phyloP scores from a whole-genome alignment of 2,888 invertebrate species.

The Nomada goodeniana region DNA sequence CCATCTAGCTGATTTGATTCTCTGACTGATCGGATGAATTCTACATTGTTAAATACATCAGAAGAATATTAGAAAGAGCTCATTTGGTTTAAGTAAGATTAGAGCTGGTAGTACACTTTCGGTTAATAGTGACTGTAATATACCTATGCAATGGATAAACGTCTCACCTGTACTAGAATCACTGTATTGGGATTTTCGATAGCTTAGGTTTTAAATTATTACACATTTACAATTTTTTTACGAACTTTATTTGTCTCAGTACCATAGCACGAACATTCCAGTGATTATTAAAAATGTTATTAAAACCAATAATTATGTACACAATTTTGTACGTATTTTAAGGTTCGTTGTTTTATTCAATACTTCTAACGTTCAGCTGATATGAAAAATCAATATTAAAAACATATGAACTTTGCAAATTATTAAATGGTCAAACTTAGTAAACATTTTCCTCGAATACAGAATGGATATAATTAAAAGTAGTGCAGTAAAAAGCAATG shows the following conservation, averaged over 20 bases:
- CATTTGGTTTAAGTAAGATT: too few species aligned
- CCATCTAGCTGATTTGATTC: constrained; percentile 55
- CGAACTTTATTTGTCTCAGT: constrained; percentile 18
- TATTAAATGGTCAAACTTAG: background rate
- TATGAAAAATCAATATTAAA: constrained; percentile 12
- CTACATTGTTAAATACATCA: background rate
- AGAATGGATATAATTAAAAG: background rate
- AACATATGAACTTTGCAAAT: background rate
- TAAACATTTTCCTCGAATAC: background rate
- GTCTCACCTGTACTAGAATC: constrained; percentile 23
- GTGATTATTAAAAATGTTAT: background rate
- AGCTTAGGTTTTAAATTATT: background rate
- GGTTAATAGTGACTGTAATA: constrained; percentile 30
- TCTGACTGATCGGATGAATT: constrained; percentile 1
- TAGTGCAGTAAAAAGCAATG: constrained; percentile 30
- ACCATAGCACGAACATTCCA: constrained; percentile 8
- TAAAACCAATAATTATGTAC: constrained; percentile 8
- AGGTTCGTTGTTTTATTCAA: constrained; percentile 1
- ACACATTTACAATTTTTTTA: constrained; percentile 24
- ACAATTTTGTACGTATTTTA: constrained; percentile 12
- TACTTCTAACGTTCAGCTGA: background rate
- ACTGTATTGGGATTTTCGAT: background rate
- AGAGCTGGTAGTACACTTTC: too few species aligned
- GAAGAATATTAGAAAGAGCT: too few species aligned
- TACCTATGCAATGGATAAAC: constrained; percentile 25